Evolutionary conservation across 2,797 vertebrate genomes (phyloP).

Genomic region (Chloroceryle amazona): DNA sequence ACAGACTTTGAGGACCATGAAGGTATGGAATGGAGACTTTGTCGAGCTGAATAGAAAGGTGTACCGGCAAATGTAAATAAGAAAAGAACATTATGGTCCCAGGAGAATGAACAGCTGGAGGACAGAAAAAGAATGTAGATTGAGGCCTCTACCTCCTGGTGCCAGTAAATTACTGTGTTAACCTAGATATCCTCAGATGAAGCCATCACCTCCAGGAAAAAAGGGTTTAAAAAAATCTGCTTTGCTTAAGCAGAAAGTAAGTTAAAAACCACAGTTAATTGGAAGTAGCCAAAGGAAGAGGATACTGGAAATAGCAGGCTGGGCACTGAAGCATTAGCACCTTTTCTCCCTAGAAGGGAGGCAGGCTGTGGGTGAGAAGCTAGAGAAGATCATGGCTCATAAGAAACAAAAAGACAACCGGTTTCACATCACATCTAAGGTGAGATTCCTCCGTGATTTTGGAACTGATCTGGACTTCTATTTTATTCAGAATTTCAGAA

Average conservation of each 20-base stretch:
- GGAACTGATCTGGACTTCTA: accelerated
- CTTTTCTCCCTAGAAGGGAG: background rate
- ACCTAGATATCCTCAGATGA: background rate
- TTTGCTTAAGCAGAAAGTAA: background rate
- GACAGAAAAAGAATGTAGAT: background rate
- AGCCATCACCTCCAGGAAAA: background rate
- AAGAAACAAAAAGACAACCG: background rate
- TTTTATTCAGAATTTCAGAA: background rate
- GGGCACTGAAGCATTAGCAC: background rate
- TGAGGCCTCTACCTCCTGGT: background rate
- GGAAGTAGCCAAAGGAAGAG: background rate
- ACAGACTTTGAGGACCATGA: background rate
- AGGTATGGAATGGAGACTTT: background rate
- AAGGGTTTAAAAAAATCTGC: background rate
- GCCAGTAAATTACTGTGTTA: background rate
- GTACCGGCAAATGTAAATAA: background rate
- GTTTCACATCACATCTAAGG: background rate
- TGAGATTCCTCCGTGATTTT: background rate
- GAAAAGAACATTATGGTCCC: background rate
- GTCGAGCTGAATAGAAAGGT: background rate
- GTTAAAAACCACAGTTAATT: background rate
- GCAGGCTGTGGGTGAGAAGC: background rate
- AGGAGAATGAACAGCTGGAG: background rate
- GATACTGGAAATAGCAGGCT: background rate
- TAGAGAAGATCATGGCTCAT: background rate